These are phyloP conservation scores for Drosophila takahashii DNA, from an alignment of 1,140 invertebrate genomes.

Conservation along the genomic window DNA sequence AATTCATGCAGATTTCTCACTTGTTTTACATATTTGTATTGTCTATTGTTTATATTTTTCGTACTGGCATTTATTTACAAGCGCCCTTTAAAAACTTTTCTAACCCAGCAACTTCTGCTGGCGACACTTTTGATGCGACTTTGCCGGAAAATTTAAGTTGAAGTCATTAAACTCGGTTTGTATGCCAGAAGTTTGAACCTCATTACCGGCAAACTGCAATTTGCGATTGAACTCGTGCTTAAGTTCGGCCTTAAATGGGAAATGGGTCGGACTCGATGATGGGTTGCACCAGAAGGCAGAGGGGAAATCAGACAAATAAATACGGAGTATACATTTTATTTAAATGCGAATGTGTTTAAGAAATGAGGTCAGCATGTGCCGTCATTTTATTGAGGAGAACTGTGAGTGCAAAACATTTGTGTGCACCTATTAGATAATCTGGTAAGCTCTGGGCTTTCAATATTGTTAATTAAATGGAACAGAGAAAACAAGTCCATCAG, in stretches of 20 bases:
- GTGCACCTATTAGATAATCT: slow-evolving; percentile 1
- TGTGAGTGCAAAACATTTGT: slow-evolving; percentile 6
- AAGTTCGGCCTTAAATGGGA: slow-evolving; percentile 1
- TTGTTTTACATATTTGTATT: slow-evolving; percentile 29
- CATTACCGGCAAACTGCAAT: slow-evolving; percentile 38
- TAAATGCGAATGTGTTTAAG: slow-evolving; percentile 1
- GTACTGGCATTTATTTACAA: not conserved
- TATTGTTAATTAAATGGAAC: slow-evolving; percentile 14
- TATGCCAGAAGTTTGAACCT: slow-evolving; percentile 24
- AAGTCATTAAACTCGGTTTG: slow-evolving; percentile 7
- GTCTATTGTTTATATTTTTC: slow-evolving; percentile 20
- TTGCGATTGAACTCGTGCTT: slow-evolving; percentile 21
- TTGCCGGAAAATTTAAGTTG: slow-evolving; percentile 13
- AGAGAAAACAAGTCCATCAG: slow-evolving; percentile 1
- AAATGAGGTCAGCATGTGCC: not conserved
- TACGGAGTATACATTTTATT: slow-evolving; percentile 8
- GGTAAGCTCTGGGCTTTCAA: slow-evolving; percentile 3
- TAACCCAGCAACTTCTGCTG: slow-evolving; percentile 29
- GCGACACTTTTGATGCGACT: slow-evolving; percentile 7
- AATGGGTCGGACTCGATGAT: slow-evolving; percentile 16
- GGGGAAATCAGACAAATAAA: not conserved
- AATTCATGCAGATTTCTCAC: slow-evolving; percentile 39
- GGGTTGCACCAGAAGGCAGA: not conserved
- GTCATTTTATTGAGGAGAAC: not conserved
- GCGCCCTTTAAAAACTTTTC: slow-evolving; percentile 36